Conservation (phyloP, 2,797 vertebrate species). For the Ptychadena robeensis region DNA sequence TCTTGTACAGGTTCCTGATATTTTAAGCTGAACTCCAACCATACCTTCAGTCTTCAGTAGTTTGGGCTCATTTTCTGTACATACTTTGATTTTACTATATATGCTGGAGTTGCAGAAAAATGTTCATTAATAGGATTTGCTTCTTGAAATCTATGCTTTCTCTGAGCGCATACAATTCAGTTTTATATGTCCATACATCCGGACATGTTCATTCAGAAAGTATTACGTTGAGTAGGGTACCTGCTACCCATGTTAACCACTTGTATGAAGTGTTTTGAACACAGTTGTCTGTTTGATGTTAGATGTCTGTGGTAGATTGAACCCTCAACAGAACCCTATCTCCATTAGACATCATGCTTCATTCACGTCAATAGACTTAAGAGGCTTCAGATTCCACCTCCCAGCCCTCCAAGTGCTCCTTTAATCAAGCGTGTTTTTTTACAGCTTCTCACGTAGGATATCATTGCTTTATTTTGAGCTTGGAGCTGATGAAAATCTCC, state of each 20-base stretch:
- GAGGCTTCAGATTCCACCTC: conserved; percentile 16
- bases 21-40: no score
- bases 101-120: background rate
- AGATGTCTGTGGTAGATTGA: conserved; percentile 38
- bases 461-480: conserved; percentile 42
- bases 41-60: no score
- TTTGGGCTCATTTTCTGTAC: no score
- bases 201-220: background rate
- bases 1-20: background rate
- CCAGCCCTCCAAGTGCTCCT: background rate
- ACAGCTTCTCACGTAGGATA: conserved; percentile 28
- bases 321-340: conserved; percentile 3
- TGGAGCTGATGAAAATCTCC: conserved; percentile 51
- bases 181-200: background rate
- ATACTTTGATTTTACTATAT: no score
- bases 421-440: conserved; percentile 37
- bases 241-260: background rate
- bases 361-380: conserved; percentile 1
- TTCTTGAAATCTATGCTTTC: background rate
- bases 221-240: background rate
- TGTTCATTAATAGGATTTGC: background rate
- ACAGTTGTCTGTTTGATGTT: conserved; percentile 12
- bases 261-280: background rate
- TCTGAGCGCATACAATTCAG: background rate
- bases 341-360: background rate